A percentile compares a stretch with the other conserved stretches of the same genome.
Evolutionary conservation across 2,888 invertebrate genomes (phyloP).

Genomic region (Diaperis boleti): DNA sequence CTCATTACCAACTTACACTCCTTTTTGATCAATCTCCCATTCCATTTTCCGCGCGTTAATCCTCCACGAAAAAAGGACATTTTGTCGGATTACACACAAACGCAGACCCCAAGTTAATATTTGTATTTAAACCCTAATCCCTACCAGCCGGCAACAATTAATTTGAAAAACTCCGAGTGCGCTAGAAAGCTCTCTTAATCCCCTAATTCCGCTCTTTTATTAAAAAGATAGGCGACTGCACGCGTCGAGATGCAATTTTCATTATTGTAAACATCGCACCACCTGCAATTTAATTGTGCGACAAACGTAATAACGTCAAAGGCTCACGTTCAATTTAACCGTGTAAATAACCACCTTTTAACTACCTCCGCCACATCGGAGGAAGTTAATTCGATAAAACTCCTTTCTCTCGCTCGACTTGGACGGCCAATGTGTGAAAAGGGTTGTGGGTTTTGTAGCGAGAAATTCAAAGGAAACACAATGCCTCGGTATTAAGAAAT

Average conservation of each 20-base stretch:
- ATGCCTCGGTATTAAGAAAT: too few relatives aligned
- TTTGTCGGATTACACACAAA: not conserved
- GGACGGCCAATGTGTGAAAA: conserved; percentile 25
- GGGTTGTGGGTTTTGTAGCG: conserved; percentile 1
- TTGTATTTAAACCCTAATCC: conserved; percentile 2
- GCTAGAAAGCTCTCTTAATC: conserved; percentile 3
- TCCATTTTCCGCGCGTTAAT: not conserved
- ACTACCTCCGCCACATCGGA: conserved; percentile 15
- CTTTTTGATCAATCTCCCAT: not conserved
- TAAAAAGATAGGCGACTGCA: conserved; percentile 24
- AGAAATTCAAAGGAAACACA: conserved; percentile 11
- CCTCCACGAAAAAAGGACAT: not conserved
- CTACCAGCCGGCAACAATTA: conserved; percentile 12
- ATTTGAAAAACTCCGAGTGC: conserved; percentile 4
- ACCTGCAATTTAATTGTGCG: conserved; percentile 30
- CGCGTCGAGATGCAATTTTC: conserved; percentile 31
- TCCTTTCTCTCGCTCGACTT: conserved; percentile 9
- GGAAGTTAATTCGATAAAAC: conserved; percentile 23
- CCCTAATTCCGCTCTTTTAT: conserved; percentile 8
- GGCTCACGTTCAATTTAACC: conserved; percentile 21
- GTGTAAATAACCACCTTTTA: conserved; percentile 32
- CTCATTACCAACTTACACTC: too few relatives aligned
- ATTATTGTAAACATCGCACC: conserved; percentile 27
- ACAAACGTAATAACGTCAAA: conserved; percentile 29
- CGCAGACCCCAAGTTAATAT: conserved; percentile 16